These are phyloP conservation scores for Pegea sp. DNA, from an alignment of 23 tunicate genomes.

Conservation along the genomic window DNA sequence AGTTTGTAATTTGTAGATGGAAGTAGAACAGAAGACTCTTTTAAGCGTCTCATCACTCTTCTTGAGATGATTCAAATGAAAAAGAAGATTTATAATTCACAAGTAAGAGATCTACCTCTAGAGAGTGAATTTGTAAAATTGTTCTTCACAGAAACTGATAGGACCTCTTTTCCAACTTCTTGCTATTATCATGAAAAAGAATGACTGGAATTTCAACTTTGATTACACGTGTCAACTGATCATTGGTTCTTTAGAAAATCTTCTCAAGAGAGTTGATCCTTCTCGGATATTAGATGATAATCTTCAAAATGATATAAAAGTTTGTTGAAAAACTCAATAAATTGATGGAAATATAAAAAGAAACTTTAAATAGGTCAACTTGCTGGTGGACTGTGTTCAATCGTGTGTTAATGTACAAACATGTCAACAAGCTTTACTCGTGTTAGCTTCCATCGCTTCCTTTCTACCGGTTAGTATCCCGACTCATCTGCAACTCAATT, in stretches of 20 bases:
- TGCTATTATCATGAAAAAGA: slow-evolving; percentile 3
- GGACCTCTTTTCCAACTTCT: slow-evolving; percentile 13
- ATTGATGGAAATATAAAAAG: too few relatives aligned
- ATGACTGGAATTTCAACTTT: not conserved
- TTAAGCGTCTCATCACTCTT: too few relatives aligned
- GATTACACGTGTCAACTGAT: slow-evolving; percentile 21
- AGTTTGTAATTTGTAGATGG: too few relatives aligned
- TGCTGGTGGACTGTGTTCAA: slow-evolving; percentile 32
- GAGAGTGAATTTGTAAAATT: too few relatives aligned
- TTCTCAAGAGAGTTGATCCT: slow-evolving; percentile 6
- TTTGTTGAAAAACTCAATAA: too few relatives aligned
- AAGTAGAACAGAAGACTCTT: too few relatives aligned
- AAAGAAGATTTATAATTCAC: too few relatives aligned
- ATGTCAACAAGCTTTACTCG: slow-evolving; percentile 38
- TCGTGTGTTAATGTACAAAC: slow-evolving; percentile 25
- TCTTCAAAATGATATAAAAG: too few relatives aligned
- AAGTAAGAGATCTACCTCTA: too few relatives aligned
- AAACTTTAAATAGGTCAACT: slow-evolving; percentile 34
- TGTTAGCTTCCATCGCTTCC: slow-evolving; percentile 16
- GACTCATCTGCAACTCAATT: too few relatives aligned
- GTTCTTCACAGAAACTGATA: slow-evolving; percentile 7
- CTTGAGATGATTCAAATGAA: too few relatives aligned
- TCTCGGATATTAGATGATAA: too few relatives aligned
- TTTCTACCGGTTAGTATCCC: slow-evolving; percentile 35
- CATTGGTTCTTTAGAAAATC: slow-evolving; percentile 16